These are phyloP conservation scores for Lota lota DNA, from an alignment of 2,113 vertebrate species.

Conservation along the genomic window DNA sequence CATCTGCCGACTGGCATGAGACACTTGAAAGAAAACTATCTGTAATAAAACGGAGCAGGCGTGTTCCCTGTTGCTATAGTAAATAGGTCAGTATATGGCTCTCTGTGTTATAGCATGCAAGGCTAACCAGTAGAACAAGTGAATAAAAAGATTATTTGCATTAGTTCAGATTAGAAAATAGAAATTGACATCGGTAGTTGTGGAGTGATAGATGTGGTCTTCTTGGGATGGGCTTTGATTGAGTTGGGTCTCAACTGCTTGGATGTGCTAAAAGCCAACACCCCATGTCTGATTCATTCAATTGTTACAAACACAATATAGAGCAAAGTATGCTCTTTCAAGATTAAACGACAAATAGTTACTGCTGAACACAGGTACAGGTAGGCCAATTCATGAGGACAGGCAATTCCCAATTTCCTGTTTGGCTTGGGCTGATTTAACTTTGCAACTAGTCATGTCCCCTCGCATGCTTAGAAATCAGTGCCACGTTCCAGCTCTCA, in stretches of 20 bases:
- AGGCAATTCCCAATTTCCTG: too few species aligned
- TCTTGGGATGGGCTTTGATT: constrained; percentile 38
- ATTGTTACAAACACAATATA: constrained; percentile 31
- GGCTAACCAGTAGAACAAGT: not conserved
- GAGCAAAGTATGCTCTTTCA: constrained; percentile 2
- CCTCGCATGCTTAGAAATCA: constrained; percentile 16
- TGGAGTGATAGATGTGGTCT: too few species aligned
- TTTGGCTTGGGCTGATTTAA: too few species aligned
- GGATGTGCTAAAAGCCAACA: constrained; percentile 34
- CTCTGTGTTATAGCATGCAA: not conserved
- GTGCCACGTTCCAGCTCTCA: constrained; percentile 15
- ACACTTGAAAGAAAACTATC: constrained; percentile 2
- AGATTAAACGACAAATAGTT: not conserved
- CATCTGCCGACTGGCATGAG: constrained; percentile 37
- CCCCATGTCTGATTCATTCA: constrained; percentile 29
- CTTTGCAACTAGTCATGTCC: constrained; percentile 7
- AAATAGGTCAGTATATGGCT: not conserved
- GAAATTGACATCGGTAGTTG: not conserved
- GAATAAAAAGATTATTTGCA: not conserved
- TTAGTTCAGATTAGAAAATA: too few species aligned
- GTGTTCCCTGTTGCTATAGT: too few species aligned
- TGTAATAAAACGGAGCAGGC: constrained; percentile 1
- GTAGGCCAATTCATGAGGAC: not conserved
- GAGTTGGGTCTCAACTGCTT: constrained; percentile 44
- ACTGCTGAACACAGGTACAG: constrained; percentile 1